Percentiles rank a stretch among this genome's conserved stretches.
phyloP scores from a whole-genome alignment of 2,797 vertebrate species.

The Semotilus atromaculatus region DNA sequence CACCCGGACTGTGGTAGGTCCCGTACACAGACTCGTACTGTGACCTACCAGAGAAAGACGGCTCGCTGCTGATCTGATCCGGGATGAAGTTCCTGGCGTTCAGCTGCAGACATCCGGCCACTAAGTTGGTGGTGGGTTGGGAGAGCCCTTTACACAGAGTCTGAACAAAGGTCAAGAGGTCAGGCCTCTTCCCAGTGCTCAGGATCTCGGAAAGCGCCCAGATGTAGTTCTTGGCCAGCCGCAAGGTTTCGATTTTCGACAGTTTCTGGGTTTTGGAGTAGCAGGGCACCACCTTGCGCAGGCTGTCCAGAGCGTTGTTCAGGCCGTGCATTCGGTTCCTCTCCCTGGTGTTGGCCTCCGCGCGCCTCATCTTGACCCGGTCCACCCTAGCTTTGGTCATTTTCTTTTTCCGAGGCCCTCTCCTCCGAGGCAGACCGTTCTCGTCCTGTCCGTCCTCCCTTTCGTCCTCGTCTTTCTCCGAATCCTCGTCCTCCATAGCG shows the following conservation, averaged over 20 bases:
- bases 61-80: constrained; percentile 81
- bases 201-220: constrained; percentile 92
- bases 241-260: constrained; percentile 93
- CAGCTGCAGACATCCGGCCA: constrained; percentile 91
- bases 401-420: constrained; percentile 89
- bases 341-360: constrained; percentile 89
- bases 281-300: constrained; percentile 92
- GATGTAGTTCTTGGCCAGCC: constrained; percentile 93
- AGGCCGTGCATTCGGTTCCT: constrained; percentile 91
- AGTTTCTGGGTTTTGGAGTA: constrained; percentile 95
- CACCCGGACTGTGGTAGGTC: constrained; percentile 85
- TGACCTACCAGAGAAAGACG: constrained; percentile 79
- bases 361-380: constrained; percentile 88
- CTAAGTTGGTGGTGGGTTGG: constrained; percentile 92
- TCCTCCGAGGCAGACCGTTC: constrained; percentile 82
- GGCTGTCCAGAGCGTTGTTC: constrained; percentile 89
- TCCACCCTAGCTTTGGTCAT: constrained; percentile 86
- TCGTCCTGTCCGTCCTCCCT: constrained; percentile 83
- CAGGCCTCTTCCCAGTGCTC: constrained; percentile 88
- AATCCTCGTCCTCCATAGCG: constrained; percentile 79
- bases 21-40: constrained; percentile 86
- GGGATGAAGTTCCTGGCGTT: constrained; percentile 86
- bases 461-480: constrained; percentile 82
- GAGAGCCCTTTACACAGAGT: constrained; percentile 91
- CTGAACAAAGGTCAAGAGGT: constrained; percentile 89